Evolutionary conservation across 2,797 vertebrate genomes (phyloP), one percentile per base, ranked within the genome.

Genomic region (Propithecus perrieri): DNA sequence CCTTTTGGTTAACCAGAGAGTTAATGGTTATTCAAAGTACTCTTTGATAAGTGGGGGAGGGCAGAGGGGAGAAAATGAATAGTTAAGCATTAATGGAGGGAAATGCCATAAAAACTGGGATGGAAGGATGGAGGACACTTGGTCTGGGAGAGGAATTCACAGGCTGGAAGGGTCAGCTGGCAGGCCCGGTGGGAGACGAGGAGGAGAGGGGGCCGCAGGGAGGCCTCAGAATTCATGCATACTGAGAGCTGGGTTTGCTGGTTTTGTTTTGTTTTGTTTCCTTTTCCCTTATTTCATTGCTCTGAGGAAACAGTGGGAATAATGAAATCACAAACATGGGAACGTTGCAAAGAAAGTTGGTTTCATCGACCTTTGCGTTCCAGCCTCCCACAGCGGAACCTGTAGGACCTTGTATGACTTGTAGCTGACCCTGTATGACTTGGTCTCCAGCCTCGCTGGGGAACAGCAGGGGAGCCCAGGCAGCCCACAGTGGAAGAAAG

Each of bases 11-110:
- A 98, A 98, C 98, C 1, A 22, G 67, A 43, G 97, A 98, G 98
- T 98, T 99, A 98, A 98, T 98, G 97, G 97, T 98, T 98, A 98
- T 97, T 98, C 98, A 97, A 97, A 98, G 96, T 90, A 89, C 97
- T 97, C 94, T 94, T 96, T 98, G 98, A 98, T 98, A 98, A 98
- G 94, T 11, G 11, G 33, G 4, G 33, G 17, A 1, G 75, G 95
- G 96, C 35, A 75, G 97, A 96, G 95, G 97, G 57, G 94, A 93
- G 97, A 98, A 97, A 97, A 33, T 74, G 97, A 97, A 94, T 89
- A 81, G 98, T 98, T 98, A 98, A 98, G 97, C 97, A 98, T 98
- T 98, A 98, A 98, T 97, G 96, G n/a, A 55, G 95, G 91, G 95
- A 96, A 59, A 75, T 76, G 97, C 92, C 98, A 96, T 98, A 98